Evolutionary conservation across 2,888 invertebrate genomes (phyloP).

Genomic region (Andrena marginata): DNA sequence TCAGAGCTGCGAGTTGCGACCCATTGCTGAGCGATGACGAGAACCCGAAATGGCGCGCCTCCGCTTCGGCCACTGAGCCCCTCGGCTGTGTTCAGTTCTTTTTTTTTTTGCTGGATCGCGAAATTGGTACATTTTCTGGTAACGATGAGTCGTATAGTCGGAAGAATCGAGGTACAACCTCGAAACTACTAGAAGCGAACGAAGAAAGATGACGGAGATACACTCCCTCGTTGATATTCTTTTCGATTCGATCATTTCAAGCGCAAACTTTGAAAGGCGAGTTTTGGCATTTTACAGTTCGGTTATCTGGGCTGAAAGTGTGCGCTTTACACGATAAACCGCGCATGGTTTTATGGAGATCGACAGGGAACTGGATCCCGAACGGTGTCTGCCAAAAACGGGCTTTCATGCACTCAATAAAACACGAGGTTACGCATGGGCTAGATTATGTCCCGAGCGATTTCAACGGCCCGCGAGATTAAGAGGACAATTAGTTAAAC

Average conservation of each 20-base stretch:
- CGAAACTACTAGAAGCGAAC: background rate
- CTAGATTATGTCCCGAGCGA: background rate
- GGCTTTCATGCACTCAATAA: background rate
- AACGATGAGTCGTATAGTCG: background rate
- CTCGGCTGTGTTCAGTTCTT: background rate
- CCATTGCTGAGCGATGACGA: constrained; percentile 41
- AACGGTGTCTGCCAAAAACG: background rate
- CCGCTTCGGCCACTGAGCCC: background rate
- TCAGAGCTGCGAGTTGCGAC: constrained; percentile 50
- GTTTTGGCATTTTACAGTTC: no score
- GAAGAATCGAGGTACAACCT: no score
- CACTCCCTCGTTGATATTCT: background rate
- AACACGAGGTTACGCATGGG: background rate
- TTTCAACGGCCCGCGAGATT: constrained; percentile 15
- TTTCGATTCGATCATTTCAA: background rate
- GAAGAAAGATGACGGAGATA: background rate
- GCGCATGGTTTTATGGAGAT: no score
- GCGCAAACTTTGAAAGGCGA: background rate
- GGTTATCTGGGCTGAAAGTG: no score
- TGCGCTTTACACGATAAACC: no score
- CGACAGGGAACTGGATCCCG: background rate
- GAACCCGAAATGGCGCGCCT: constrained; percentile 31
- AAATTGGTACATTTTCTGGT: background rate
- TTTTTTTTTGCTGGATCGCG: background rate
- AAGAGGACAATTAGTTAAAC: constrained; percentile 31